A percentile compares a stretch with the other conserved stretches of the same genome.
Evolutionary conservation across 2,888 invertebrate species (phyloP).

Genomic region (Eulithis prunata): DNA sequence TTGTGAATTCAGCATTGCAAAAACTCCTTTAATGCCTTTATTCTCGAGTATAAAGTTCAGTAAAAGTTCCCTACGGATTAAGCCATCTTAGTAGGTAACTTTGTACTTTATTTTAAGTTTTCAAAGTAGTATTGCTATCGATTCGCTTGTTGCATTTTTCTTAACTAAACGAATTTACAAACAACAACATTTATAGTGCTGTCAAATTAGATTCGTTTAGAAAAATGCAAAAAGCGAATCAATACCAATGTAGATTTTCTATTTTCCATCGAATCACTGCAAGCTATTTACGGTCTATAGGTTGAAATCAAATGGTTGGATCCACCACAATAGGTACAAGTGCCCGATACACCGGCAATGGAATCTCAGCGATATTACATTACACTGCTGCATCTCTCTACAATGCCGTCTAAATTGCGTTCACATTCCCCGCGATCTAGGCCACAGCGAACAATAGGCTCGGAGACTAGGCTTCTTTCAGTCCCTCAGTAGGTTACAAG

Average conservation of each 20-base stretch:
- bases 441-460: constrained; percentile 71
- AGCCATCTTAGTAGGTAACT: too few species aligned
- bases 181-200: too few species aligned
- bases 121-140: too few species aligned
- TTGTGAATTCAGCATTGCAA: too few species aligned
- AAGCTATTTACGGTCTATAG: background rate
- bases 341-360: constrained; percentile 12
- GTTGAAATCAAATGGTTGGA: background rate
- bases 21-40: too few species aligned
- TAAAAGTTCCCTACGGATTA: too few species aligned
- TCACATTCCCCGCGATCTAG: constrained; percentile 77
- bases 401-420: constrained; percentile 78
- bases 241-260: background rate
- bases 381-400: constrained; percentile 59
- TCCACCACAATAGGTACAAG: constrained; percentile 9
- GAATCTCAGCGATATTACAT: constrained; percentile 24
- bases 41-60: too few species aligned
- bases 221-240: background rate
- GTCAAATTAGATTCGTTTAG: too few species aligned
- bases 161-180: too few species aligned
- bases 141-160: too few species aligned
- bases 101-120: too few species aligned
- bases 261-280: constrained; percentile 1
- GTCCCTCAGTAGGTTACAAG: constrained; percentile 70
- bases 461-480: constrained; percentile 66